These are phyloP conservation scores for Ifrita kowaldi DNA, from an alignment of 2,113 vertebrate genomes.

Conservation along the genomic window DNA sequence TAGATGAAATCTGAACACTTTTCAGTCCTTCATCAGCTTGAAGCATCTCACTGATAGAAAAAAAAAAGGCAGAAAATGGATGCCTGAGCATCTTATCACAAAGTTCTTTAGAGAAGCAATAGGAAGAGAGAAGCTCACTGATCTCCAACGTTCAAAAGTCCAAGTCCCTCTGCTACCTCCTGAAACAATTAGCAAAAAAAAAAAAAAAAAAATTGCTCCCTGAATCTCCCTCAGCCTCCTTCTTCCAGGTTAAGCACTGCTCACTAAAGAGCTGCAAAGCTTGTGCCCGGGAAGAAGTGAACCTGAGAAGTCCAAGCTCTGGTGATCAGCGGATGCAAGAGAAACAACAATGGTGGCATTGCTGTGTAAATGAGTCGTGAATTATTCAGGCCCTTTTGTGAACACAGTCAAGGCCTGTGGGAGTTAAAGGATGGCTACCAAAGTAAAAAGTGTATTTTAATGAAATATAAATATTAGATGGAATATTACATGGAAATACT, in stretches of 20 bases:
- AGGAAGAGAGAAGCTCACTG: background rate
- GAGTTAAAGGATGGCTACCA: background rate
- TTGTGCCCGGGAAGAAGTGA: background rate
- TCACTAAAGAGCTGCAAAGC: background rate
- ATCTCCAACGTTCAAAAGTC: background rate
- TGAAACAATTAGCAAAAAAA: background rate
- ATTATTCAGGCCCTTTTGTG: background rate
- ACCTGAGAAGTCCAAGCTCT: background rate
- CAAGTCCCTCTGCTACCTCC: background rate
- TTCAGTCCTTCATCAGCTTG: background rate
- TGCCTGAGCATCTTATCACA: background rate
- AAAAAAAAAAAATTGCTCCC: background rate
- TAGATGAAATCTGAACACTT: background rate
- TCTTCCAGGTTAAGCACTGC: background rate
- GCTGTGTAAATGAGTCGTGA: background rate
- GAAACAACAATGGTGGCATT: background rate
- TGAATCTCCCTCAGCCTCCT: background rate
- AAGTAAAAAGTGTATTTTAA: conserved; percentile 2
- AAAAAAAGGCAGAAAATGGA: background rate
- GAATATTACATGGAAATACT: conserved; percentile 14
- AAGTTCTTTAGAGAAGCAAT: background rate
- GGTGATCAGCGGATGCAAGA: background rate
- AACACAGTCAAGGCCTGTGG: background rate
- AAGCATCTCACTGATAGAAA: background rate
- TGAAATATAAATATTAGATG: conserved; percentile 34